A percentile compares a stretch with the other conserved stretches of the same genome.
These are phyloP conservation scores for Aegotheles bennettii DNA, from an alignment of 2,113 vertebrate species.

Conservation along the genomic window DNA sequence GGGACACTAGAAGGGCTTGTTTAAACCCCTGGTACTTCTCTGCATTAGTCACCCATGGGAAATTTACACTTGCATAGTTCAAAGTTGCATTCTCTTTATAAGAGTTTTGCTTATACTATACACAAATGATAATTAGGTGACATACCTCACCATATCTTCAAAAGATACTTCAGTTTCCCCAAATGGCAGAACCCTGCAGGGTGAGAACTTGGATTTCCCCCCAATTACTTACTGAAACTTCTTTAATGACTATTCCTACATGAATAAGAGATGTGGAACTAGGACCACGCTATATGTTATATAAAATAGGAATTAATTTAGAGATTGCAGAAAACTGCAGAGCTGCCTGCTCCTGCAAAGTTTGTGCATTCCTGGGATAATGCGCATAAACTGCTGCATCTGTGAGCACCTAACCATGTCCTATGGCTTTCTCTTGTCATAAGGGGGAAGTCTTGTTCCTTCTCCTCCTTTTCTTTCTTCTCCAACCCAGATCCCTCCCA, in stretches of 20 bases:
- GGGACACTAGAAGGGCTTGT: not conserved
- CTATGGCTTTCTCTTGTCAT: constrained; percentile 1
- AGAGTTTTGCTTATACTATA: not conserved
- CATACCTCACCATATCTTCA: not conserved
- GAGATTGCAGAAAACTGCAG: not conserved
- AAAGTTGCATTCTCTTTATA: not conserved
- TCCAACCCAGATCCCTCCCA: not conserved
- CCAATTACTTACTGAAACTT: not conserved
- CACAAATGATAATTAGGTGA: not conserved
- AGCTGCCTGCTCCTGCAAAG: not conserved
- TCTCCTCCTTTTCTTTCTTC: not conserved
- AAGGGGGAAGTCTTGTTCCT: constrained; percentile 51
- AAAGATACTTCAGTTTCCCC: not conserved
- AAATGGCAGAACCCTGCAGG: not conserved
- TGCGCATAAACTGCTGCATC: accelerated
- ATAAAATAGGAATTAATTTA: not conserved
- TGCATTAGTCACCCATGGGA: not conserved
- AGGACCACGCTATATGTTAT: not conserved
- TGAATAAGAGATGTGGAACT: not conserved
- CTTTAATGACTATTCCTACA: not conserved
- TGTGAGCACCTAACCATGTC: not conserved
- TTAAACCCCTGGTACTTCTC: not conserved
- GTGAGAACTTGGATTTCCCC: not conserved
- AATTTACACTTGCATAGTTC: not conserved
- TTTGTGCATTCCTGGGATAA: not conserved